Conservation (phyloP, 2,888 invertebrate genomes). For the Malachius bipustulatus region DNA sequence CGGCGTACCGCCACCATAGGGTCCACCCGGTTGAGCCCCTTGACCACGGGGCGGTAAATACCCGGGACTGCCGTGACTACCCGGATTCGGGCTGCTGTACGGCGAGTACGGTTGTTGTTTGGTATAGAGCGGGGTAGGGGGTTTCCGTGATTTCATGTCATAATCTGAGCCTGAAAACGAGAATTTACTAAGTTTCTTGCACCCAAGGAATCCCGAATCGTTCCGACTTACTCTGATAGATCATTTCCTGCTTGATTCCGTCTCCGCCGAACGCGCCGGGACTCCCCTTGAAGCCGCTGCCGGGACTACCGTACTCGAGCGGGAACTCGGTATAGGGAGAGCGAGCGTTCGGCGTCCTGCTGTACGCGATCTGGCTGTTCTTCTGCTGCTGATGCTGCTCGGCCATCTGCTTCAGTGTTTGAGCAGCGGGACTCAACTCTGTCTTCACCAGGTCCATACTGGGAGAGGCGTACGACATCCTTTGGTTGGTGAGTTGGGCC, state of each 20-base stretch:
- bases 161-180: conserved; percentile 31
- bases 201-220: neutral
- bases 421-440: conserved; percentile 83
- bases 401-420: conserved; percentile 93
- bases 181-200: conserved; percentile 39
- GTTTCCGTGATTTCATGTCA: conserved; percentile 40
- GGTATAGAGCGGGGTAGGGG: conserved; percentile 28
- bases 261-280: conserved; percentile 38
- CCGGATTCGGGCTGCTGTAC: conserved; percentile 52
- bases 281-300: conserved; percentile 36
- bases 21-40: conserved; percentile 21
- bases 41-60: conserved; percentile 29
- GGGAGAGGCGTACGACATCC: conserved; percentile 27
- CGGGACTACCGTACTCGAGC: conserved; percentile 41
- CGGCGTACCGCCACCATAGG: conserved; percentile 32
- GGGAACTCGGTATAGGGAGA: conserved; percentile 51
- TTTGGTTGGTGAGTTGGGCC: conserved; percentile 26
- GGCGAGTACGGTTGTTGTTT: conserved; percentile 55
- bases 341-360: conserved; percentile 34
- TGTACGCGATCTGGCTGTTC: conserved; percentile 41
- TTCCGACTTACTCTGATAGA: conserved; percentile 23
- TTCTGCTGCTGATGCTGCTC: conserved; percentile 85
- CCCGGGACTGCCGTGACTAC: conserved; percentile 45
- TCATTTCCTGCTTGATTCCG: conserved; percentile 46
- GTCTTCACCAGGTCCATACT: conserved; percentile 37